Evolutionary conservation across 2,113 vertebrate genomes (phyloP).

Genomic region (Turnix velox): DNA sequence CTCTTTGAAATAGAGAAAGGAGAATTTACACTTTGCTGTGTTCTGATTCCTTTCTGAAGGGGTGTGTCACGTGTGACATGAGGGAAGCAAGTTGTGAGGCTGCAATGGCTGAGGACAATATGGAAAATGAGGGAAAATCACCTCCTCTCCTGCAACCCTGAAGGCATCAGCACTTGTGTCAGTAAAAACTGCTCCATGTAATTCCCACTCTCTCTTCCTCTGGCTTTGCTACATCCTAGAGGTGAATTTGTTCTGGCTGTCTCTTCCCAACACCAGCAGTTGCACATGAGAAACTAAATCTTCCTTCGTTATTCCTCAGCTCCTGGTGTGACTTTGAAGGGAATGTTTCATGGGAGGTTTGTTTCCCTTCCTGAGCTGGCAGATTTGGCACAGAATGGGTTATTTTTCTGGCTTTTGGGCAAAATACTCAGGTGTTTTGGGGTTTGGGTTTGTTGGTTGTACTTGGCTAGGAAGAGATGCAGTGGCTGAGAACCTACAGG

Average conservation of each 20-base stretch:
- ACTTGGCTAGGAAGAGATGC: not conserved
- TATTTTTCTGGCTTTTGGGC: not conserved
- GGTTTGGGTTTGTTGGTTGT: not conserved
- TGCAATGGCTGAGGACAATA: not conserved
- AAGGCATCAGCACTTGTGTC: not conserved
- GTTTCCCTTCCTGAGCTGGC: not conserved
- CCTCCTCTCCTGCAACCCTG: not conserved
- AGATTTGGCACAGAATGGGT: not conserved
- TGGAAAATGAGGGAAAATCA: not conserved
- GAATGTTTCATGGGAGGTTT: not conserved
- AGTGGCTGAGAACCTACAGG: not conserved
- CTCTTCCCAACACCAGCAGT: not conserved
- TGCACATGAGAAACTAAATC: not conserved
- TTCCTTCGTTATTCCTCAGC: not conserved
- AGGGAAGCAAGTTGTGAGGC: not conserved
- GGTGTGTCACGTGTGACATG: constrained; percentile 1
- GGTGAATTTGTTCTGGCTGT: not conserved
- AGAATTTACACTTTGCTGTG: not conserved
- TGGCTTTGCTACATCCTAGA: not conserved
- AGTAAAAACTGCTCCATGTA: not conserved
- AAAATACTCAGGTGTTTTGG: not conserved
- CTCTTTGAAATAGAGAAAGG: not conserved
- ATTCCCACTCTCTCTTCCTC: not conserved
- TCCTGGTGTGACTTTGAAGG: not conserved
- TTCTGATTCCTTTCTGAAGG: constrained; percentile 48